Conservation (phyloP, 1,140 invertebrate species). For the Matsumurasca onukii region DNA sequence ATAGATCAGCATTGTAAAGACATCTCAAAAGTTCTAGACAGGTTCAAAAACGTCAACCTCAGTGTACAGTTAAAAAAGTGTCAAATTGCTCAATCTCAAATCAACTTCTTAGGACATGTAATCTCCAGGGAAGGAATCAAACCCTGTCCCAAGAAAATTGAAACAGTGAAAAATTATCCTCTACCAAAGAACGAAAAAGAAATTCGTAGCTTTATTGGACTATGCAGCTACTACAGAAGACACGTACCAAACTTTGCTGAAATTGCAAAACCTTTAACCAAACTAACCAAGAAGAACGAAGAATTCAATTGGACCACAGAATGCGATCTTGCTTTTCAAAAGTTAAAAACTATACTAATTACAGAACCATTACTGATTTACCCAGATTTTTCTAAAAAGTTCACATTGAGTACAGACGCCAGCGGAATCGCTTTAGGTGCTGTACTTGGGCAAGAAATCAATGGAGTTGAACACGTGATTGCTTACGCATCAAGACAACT, state of each 20-base stretch:
- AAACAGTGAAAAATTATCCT: constrained; percentile 45
- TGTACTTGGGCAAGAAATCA: not conserved
- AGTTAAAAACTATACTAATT: not conserved
- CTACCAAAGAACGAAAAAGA: constrained; percentile 42
- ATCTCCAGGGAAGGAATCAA: constrained; percentile 45
- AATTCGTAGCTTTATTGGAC: constrained; percentile 46
- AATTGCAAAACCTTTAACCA: constrained; percentile 43
- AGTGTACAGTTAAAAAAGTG: constrained; percentile 41
- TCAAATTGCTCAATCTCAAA: constrained; percentile 37
- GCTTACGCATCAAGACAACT: not conserved
- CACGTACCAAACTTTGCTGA: constrained; percentile 45
- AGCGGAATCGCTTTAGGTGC: not conserved
- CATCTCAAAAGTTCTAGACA: constrained; percentile 12
- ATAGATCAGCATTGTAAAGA: constrained; percentile 26
- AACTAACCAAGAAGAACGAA: constrained; percentile 38
- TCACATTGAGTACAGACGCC: not conserved
- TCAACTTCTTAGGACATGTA: constrained; percentile 47
- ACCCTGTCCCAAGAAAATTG: constrained; percentile 45
- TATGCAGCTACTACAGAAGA: constrained; percentile 45
- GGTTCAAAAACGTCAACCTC: not conserved
- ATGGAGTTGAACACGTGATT: not conserved
- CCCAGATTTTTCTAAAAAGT: not conserved
- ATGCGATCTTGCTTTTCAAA: not conserved
- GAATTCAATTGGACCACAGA: not conserved
- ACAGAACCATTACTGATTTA: not conserved